These are phyloP conservation scores for Emberiza fucata DNA, from an alignment of 2,113 vertebrate genomes.

Conservation along the genomic window DNA sequence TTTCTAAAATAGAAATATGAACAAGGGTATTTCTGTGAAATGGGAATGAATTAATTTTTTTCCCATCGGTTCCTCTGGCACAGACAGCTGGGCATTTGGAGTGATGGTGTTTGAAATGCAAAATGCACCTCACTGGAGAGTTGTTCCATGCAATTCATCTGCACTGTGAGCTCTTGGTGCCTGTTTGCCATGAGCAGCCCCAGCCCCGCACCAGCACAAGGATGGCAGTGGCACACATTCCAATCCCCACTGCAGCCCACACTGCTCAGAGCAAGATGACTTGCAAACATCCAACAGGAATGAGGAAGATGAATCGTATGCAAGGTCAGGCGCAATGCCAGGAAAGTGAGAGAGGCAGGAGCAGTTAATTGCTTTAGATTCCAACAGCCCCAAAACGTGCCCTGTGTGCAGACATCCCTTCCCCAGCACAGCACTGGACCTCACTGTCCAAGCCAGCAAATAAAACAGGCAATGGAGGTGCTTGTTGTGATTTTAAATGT, in stretches of 20 bases:
- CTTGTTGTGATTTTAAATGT: slow-evolving; percentile 12
- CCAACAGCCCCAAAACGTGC: slow-evolving; percentile 24
- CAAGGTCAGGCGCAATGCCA: slow-evolving; percentile 51
- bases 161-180: background rate
- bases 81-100: slow-evolving; percentile 38
- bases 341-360: background rate
- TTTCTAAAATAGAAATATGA: background rate
- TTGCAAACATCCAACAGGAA: slow-evolving; percentile 40
- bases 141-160: background rate
- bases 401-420: slow-evolving; percentile 13
- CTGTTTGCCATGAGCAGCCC: background rate
- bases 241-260: slow-evolving; percentile 11
- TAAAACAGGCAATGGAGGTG: background rate
- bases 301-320: slow-evolving; percentile 42
- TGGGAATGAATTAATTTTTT: background rate
- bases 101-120: slow-evolving; percentile 28
- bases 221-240: background rate
- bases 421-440: background rate
- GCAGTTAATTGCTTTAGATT: slow-evolving; percentile 56
- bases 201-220: background rate
- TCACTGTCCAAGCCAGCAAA: background rate
- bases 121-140: slow-evolving; percentile 6
- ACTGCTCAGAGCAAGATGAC: slow-evolving; percentile 48
- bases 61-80: background rate
- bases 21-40: background rate